Evolutionary conservation across 2,888 invertebrate genomes (phyloP).

Genomic region (Andrena trimmerana): DNA sequence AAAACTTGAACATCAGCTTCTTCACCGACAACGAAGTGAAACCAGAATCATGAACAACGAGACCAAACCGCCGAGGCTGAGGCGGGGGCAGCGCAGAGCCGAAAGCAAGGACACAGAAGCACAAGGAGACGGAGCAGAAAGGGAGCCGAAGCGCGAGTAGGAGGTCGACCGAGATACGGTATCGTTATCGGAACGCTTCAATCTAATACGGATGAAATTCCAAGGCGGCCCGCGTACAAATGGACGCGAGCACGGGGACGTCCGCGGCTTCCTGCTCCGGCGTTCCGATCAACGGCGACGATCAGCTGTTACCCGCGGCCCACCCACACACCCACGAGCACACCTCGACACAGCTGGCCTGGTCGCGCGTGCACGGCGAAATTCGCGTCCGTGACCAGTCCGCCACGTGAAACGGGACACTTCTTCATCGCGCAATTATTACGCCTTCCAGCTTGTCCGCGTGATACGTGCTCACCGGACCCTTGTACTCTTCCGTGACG

Average conservation of each 20-base stretch:
- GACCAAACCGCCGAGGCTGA: not conserved
- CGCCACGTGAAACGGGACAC: conserved; percentile 24
- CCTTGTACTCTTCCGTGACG: not conserved
- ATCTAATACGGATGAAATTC: conserved; percentile 79
- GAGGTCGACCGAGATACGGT: conserved; percentile 44
- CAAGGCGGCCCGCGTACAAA: conserved; percentile 73
- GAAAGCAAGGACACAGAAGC: not conserved
- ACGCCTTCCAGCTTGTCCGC: conserved; percentile 1
- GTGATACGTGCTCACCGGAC: not conserved
- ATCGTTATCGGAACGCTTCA: conserved; percentile 74
- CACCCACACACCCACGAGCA: conserved; percentile 60
- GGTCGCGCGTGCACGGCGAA: conserved; percentile 11
- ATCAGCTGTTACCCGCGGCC: conserved; percentile 70
- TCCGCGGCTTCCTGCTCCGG: conserved; percentile 71
- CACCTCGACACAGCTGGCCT: conserved; percentile 26
- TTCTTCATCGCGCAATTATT: conserved; percentile 46
- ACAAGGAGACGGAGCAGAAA: not conserved
- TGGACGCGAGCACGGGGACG: conserved; percentile 73
- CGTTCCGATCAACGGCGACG: conserved; percentile 73
- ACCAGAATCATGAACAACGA: not conserved
- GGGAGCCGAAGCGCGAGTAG: conserved; percentile 6
- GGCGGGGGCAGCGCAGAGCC: not conserved
- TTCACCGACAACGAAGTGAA: not conserved
- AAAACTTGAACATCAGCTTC: too few species aligned
- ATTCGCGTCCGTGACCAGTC: conserved; percentile 48